phyloP scores from a whole-genome alignment of 92 coral and sea anemone species.

The Actinernus sp. region DNA sequence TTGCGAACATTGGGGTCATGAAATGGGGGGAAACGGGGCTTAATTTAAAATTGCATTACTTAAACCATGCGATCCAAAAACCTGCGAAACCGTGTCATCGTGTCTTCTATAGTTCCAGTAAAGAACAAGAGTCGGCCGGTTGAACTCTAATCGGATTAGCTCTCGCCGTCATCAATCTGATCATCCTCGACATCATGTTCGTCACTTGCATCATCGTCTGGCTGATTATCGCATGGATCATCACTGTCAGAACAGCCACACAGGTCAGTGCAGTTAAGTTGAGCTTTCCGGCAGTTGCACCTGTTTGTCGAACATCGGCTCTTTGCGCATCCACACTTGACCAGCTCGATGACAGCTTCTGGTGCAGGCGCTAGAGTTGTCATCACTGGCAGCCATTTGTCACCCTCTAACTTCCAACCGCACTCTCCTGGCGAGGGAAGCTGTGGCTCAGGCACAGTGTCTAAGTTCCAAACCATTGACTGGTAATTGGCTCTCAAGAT shows the following conservation, averaged over 20 bases:
- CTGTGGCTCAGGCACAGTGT: conserved; percentile 38
- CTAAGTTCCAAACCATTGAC: conserved; percentile 38
- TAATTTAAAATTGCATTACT: no score
- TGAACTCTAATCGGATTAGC: no score
- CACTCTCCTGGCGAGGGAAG: conserved; percentile 33
- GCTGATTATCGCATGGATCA: conserved; percentile 20
- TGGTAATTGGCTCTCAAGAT: conserved; percentile 35
- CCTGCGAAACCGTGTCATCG: no score
- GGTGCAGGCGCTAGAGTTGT: conserved; percentile 32
- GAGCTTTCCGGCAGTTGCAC: conserved; percentile 9
- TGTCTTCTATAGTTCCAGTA: no score
- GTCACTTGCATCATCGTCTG: neutral
- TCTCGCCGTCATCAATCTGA: neutral
- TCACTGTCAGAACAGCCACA: conserved; percentile 15
- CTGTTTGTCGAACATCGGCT: neutral
- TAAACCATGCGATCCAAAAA: no score
- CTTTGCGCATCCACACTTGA: conserved; percentile 15
- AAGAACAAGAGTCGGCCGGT: no score
- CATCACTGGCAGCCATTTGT: conserved; percentile 45
- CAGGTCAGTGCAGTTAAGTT: conserved; percentile 16
- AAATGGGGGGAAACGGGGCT: no score
- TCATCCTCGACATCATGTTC: neutral
- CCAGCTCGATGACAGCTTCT: conserved; percentile 53
- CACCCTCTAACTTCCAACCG: conserved; percentile 49
- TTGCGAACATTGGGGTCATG: no score